Base-by-base conservation (phyloP, 2,888 invertebrate species). In the Iphiclides podalirius region DNA sequence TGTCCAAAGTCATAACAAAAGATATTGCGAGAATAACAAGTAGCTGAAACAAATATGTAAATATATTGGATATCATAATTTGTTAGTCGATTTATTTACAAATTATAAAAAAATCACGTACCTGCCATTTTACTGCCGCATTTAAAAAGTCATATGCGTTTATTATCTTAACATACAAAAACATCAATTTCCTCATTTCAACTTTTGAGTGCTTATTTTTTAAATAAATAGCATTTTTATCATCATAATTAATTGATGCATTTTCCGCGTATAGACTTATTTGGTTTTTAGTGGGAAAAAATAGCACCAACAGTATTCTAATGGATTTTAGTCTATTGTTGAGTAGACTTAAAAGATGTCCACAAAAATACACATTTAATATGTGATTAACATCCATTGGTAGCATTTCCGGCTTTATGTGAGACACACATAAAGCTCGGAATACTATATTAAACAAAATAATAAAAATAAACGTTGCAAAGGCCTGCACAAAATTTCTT, bases 11-110 rank as follows among this genome's bases (percentile, higher is more conserved):
- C 4, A 60, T 58, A 3, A 67, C 47, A 49, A 84, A 81, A 1
- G 72, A 58, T 0, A 68, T 53, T 35, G 71, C 63, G 3, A 83
- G 59, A 20, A 70, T 67, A 1, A 72, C 61, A 47, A 82, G 54
- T 33, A 81, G 55, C 81, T 83, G 72, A 55, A 78, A 74, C 20
- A 33, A 23, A 34, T 33, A 6, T 15, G 23, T 31, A 39, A 14
- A 11, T 33, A 1, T 23, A 20, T 14, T 15, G 9, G 4, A 20
- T 23, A n/a, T 14, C 4, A 17, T 15, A 2, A n/a, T 1, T 15
- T 14, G 0, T 16, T 13, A 13, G 20, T 26, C 1, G 4, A 13
- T 8, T 34, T 34, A 1, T 13, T 8, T 12, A 17, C 12, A 13
- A 16, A 17, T 33, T 11, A 8, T 14, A 7, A 28, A 42, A n/a